Conservation (phyloP, 2,113 vertebrate genomes). For the Planiliza haematocheilus region DNA sequence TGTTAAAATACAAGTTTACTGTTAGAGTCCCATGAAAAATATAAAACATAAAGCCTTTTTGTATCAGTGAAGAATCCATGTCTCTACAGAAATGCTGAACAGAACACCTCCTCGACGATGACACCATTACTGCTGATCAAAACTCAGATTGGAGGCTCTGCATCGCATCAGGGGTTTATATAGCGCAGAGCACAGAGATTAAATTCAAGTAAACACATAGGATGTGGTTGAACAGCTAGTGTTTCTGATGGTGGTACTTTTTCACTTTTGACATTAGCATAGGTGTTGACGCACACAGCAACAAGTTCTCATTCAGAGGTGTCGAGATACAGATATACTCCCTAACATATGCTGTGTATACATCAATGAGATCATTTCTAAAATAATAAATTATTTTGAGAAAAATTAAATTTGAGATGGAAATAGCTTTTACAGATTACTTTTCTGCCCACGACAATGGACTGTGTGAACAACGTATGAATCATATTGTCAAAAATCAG, state of each 20-base stretch:
- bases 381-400: too few relatives aligned
- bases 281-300: neutral
- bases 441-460: neutral
- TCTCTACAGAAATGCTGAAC: neutral
- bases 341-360: neutral
- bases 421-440: neutral
- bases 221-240: constrained; percentile 48
- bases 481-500: neutral
- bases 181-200: neutral
- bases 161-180: neutral
- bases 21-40: neutral
- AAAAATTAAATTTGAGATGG: too few relatives aligned
- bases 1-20: neutral
- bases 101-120: too few relatives aligned
- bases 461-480: neutral
- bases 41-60: neutral
- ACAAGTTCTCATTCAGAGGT: too few relatives aligned
- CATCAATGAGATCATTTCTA: neutral
- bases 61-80: neutral
- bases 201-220: constrained; percentile 1
- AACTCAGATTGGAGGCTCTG: neutral
- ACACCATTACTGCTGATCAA: neutral
- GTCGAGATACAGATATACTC: too few relatives aligned
- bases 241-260: constrained; percentile 1
- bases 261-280: neutral